Base-by-base conservation (phyloP, 2,888 invertebrate genomes). In the Polydrusus tereticollis region DNA sequence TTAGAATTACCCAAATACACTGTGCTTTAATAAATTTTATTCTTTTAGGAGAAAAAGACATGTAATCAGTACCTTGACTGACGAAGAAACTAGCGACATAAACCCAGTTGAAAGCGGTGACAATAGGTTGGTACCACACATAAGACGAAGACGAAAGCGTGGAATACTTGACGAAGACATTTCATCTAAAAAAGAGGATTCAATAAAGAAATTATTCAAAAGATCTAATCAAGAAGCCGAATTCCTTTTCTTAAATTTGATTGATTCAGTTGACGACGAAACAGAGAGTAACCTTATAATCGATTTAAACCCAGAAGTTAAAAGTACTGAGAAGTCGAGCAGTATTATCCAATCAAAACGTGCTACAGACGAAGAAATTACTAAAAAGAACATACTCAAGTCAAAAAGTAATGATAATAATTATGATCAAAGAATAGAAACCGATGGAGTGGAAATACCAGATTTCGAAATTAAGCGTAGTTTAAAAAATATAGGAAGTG, bases 81-180 rank as follows among this genome's bases (percentile, higher is more conserved):
- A 85, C 8, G 81, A 81, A 72, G 84, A 85, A 78, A 80, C 78
- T 3, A 78, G 78, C 16, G 78, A 78, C 26, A 76, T 85, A n/a
- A 79, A 83, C 76, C 84, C 84, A 0, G 77, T 77, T 12, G 26
- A 78, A 14, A 77, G 79, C 72, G 76, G 64, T 3, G 78, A 76
- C 12, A 77, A 79, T 52, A 69, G 69, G 45, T 72, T 81, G 4
- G 75, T 77, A 47, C 80, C 82, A 8, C 79, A 82, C 62, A 76
- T 84, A 4, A 75, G 84, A 43, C 78, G 78, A 26, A 80, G 83
- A 73, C 29, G 78, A 26, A 80, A 83, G 73, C 52, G 84, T 55
- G 77, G 74, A 62, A 23, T 69, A 20, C 41, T 36, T 7, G 10
- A 43, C 6, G 52, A 33, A 18, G 55, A 59, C 41, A 16, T 23